Evolutionary conservation across 2,888 invertebrate genomes (phyloP), one percentile per base, ranked within the genome.

Genomic region (Lamproptera curius): DNA sequence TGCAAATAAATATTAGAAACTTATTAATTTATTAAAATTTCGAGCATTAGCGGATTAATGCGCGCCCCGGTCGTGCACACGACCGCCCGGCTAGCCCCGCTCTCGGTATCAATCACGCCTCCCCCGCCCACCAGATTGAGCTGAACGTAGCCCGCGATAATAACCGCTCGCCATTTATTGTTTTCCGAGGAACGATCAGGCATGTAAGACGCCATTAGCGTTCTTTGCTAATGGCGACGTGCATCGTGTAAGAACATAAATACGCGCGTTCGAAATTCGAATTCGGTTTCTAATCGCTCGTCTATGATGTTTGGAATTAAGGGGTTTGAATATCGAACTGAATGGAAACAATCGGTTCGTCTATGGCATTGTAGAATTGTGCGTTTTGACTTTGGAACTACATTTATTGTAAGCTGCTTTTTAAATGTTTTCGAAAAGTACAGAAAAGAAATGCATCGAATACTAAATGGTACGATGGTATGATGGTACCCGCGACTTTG

Each of bases 41-140:
- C 26, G 14, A 37, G 42, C 16, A 42, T 36, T 42, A 31, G 20
- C 17, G 31, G 14, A 47, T 47, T 47, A 42, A 42, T 38, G 20
- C 10, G 13, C 38, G 11, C 14, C n/a, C n/a, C 37, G 11, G 20
- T 33, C 42, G 42, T 33, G 42, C 35, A 42, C 42, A 47, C 47
- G 42, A 38, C 47, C 42, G 47, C 42, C 42, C 47, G 11, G 38
- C 34, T 34, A 13, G 47, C 33, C 38, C 11, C 26, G 38, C 42
- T 34, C 42, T 38, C 38, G 26, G 57, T 57, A 68, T 68, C 62
- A 65, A 66, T 68, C 64, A 66, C 52, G 52, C 61, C 53, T 48
- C 52, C 56, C 46, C 57, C 57, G 58, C 56, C 54, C 56, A 51
- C 50, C 54, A 56, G 50, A 53, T 42, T 26, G 31, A 37, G 46